Conservation (phyloP, 1,140 invertebrate species). For the Drosophila ananassae region DNA sequence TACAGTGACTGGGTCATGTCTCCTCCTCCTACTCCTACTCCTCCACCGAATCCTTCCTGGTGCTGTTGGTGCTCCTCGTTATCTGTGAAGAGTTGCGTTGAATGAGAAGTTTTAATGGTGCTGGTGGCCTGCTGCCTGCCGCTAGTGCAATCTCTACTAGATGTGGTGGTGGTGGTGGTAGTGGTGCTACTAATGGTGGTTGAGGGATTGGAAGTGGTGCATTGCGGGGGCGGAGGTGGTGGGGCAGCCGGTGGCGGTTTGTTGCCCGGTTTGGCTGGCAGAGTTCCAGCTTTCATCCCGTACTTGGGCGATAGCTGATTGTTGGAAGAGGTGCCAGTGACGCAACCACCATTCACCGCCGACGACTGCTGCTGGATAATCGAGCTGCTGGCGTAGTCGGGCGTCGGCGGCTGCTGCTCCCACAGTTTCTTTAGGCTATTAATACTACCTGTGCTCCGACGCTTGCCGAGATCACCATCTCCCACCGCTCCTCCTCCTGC, state of each 20-base stretch:
- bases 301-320: constrained; percentile 80
- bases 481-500: constrained; percentile 56
- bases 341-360: constrained; percentile 27
- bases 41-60: constrained; percentile 12
- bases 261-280: constrained; percentile 49
- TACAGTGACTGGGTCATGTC: constrained; percentile 79
- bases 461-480: constrained; percentile 89
- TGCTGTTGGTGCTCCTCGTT: constrained; percentile 42
- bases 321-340: constrained; percentile 6
- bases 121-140: constrained; percentile 35
- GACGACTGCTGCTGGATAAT: constrained; percentile 44
- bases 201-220: constrained; percentile 43
- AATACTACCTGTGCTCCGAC: constrained; percentile 96
- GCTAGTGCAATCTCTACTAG: constrained; percentile 38
- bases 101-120: constrained; percentile 80
- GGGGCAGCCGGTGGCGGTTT: constrained; percentile 78
- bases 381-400: constrained; percentile 81
- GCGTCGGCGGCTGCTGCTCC: constrained; percentile 88
- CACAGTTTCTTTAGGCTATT: constrained; percentile 96
- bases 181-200: constrained; percentile 38
- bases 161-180: constrained; percentile 36
- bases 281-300: constrained; percentile 49
- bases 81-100: constrained; percentile 83
- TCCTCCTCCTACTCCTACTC: constrained; percentile 11
- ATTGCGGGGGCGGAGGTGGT: constrained; percentile 75